These are phyloP conservation scores for Cheilosia vernalis DNA, from an alignment of 2,888 invertebrate genomes.

Conservation along the genomic window DNA sequence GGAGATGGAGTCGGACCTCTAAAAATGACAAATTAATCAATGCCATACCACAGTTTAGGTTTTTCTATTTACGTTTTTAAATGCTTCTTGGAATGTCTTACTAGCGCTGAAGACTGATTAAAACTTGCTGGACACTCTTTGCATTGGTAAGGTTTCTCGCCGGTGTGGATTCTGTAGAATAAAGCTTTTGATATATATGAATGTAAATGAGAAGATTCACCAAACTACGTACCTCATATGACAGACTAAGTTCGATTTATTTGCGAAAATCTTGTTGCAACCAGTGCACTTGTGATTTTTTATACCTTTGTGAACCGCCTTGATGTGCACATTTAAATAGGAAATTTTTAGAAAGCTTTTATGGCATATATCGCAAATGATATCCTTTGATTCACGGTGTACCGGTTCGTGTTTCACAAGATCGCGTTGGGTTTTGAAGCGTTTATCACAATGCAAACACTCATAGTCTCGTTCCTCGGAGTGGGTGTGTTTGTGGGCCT, in stretches of 20 bases:
- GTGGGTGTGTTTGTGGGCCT: slow-evolving; percentile 77
- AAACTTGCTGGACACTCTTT: slow-evolving; percentile 78
- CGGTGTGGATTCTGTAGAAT: slow-evolving; percentile 77
- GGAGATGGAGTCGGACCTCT: slow-evolving; percentile 53
- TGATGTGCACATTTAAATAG: slow-evolving; percentile 77
- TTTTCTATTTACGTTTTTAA: slow-evolving; percentile 58
- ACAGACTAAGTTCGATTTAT: slow-evolving; percentile 77
- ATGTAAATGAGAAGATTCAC: neutral
- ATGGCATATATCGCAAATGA: slow-evolving; percentile 77
- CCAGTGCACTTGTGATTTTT: slow-evolving; percentile 78
- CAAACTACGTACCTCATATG: slow-evolving; percentile 76
- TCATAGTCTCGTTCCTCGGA: slow-evolving; percentile 75
- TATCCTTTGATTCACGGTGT: slow-evolving; percentile 76
- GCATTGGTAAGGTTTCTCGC: slow-evolving; percentile 78
- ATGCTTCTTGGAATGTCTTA: slow-evolving; percentile 78
- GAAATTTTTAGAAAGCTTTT: slow-evolving; percentile 77
- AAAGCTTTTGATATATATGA: neutral
- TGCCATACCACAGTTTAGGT: neutral
- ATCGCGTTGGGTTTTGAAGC: slow-evolving; percentile 78
- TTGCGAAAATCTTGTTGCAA: slow-evolving; percentile 78
- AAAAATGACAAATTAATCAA: neutral
- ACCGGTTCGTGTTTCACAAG: slow-evolving; percentile 77
- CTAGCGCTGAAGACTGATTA: slow-evolving; percentile 78
- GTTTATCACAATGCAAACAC: slow-evolving; percentile 76
- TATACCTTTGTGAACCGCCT: slow-evolving; percentile 76